Conservation (phyloP, 2,888 invertebrate species). For the Acrobeloides nanus region DNA sequence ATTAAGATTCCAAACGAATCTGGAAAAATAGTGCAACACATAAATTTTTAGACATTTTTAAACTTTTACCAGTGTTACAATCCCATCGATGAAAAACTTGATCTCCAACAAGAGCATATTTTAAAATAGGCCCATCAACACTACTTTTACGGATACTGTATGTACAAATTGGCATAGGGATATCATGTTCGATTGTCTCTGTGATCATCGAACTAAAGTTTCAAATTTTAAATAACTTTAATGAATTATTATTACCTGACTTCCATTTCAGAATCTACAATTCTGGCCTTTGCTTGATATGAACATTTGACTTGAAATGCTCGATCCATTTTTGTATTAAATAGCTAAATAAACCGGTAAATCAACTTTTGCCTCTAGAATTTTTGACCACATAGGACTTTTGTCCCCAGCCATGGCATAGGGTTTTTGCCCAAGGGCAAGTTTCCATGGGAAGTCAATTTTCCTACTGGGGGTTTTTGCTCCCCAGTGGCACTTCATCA, state of each 20-base stretch:
- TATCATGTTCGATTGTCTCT: constrained; percentile 28
- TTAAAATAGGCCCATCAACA: constrained; percentile 48
- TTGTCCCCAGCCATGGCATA: too few species aligned
- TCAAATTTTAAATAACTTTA: too few species aligned
- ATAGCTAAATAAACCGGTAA: constrained; percentile 39
- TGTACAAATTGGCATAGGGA: constrained; percentile 49
- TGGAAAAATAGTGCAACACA: too few species aligned
- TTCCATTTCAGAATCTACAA: constrained; percentile 42
- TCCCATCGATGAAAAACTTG: constrained; percentile 53
- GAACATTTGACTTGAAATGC: constrained; percentile 53
- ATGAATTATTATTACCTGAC: constrained; percentile 47
- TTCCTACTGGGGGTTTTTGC: too few species aligned
- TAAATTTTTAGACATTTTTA: too few species aligned
- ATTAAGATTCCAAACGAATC: constrained; percentile 52
- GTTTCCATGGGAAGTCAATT: too few species aligned
- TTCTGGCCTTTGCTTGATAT: constrained; percentile 44
- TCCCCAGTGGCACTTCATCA: too few species aligned
- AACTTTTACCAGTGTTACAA: too few species aligned
- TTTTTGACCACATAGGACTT: too few species aligned
- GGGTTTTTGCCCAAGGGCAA: too few species aligned
- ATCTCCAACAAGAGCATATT: constrained; percentile 52
- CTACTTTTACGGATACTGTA: constrained; percentile 53
- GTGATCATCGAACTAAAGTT: constrained; percentile 45
- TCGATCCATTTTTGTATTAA: constrained; percentile 51
- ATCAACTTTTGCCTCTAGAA: too few species aligned